Evolutionary conservation across 2,113 vertebrate genomes (phyloP).

Genomic region (Coturnix japonica): DNA sequence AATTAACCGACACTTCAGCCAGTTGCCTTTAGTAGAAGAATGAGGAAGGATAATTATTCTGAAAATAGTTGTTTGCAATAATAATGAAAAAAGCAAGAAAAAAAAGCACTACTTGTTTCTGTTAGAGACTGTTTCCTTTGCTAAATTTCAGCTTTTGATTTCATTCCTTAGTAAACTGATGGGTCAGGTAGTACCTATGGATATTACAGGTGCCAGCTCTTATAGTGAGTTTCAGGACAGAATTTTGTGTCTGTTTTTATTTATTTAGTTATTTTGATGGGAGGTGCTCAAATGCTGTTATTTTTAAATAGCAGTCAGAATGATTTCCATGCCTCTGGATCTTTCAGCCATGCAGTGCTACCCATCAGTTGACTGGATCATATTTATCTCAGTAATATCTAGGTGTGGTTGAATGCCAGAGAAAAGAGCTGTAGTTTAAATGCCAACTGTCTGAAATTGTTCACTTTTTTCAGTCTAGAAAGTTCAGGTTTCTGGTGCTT

Average conservation of each 20-base stretch:
- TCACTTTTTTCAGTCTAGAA: neutral
- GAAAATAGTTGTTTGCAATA: neutral
- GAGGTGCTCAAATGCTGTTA: neutral
- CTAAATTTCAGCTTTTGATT: neutral
- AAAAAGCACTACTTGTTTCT: neutral
- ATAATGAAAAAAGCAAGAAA: neutral
- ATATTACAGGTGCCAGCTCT: neutral
- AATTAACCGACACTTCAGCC: neutral
- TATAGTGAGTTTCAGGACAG: neutral
- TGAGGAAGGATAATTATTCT: neutral
- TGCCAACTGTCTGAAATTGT: neutral
- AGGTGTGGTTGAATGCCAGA: neutral
- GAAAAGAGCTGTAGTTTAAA: neutral
- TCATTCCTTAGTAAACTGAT: neutral
- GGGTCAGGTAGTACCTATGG: neutral
- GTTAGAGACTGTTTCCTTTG: neutral
- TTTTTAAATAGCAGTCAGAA: neutral
- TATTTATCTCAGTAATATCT: neutral
- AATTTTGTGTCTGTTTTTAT: neutral
- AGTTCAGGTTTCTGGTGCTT: neutral
- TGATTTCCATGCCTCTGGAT: neutral
- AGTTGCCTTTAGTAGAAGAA: neutral
- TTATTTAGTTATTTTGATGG: neutral
- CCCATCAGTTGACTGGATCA: neutral
- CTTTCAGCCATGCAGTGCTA: neutral